phyloP scores from a whole-genome alignment of 2,888 invertebrate genomes.

The Coecobrya sp. region DNA sequence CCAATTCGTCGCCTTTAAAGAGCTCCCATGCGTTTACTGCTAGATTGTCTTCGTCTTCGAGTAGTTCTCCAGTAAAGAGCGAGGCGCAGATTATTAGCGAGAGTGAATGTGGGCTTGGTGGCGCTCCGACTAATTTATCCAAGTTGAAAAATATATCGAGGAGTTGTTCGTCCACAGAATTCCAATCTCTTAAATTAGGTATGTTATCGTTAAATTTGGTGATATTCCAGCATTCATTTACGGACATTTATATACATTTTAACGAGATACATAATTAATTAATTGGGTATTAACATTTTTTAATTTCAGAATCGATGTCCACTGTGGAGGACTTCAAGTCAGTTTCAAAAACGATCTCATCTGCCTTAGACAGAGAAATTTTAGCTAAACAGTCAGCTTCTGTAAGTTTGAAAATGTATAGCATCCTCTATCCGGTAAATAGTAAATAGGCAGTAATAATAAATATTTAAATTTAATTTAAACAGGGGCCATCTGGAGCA shows the following conservation, averaged over 20 bases:
- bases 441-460: neutral
- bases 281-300: neutral
- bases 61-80: conserved; percentile 68
- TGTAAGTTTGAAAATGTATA: conserved; percentile 57
- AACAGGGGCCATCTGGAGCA: conserved; percentile 45
- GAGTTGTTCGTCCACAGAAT: conserved; percentile 82
- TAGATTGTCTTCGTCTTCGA: conserved; percentile 61
- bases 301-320: conserved; percentile 82
- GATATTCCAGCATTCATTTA: no score
- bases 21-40: conserved; percentile 56
- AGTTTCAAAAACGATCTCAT: conserved; percentile 83
- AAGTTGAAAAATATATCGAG: conserved; percentile 70
- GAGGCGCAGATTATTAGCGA: conserved; percentile 24
- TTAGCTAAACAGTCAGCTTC: conserved; percentile 78
- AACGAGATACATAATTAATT: neutral
- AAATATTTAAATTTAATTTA: neutral
- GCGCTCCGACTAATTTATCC: conserved; percentile 47
- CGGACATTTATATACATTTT: no score
- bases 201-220: neutral
- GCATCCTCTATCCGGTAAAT: neutral
- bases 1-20: conserved; percentile 71
- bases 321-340: conserved; percentile 83
- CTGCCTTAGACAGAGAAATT: conserved; percentile 81
- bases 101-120: conserved; percentile 27
- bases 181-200: conserved; percentile 85